Percentiles rank a stretch among this genome's conserved stretches.
Evolutionary conservation across 2,797 vertebrate genomes (phyloP).

Genomic region (Acrossocheilus fasciatus): DNA sequence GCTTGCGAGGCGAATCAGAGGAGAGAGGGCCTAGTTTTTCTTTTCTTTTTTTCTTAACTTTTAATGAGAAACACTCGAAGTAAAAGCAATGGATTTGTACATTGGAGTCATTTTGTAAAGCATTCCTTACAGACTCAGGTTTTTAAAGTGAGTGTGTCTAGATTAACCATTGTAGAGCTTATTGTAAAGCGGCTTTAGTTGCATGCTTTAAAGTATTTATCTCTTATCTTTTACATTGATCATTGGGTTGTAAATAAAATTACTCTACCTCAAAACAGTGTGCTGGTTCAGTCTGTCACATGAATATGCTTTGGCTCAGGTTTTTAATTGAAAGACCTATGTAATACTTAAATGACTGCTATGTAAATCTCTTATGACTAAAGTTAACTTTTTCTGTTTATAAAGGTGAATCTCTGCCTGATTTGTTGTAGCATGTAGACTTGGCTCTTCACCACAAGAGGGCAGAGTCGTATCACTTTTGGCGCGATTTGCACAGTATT

Average conservation of each 20-base stretch:
- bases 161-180: constrained; percentile 60
- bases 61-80: constrained; percentile 38
- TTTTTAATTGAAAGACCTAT: too few species aligned
- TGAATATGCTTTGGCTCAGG: neutral
- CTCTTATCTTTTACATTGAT: constrained; percentile 64
- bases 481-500: rapidly evolving
- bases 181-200: constrained; percentile 62
- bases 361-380: neutral
- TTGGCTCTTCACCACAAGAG: constrained; percentile 31
- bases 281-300: neutral
- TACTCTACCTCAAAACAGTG: constrained; percentile 70
- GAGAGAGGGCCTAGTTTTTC: constrained; percentile 56
- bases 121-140: constrained; percentile 73
- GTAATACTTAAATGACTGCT: rapidly evolving
- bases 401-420: neutral
- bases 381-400: too few species aligned
- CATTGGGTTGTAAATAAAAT: constrained; percentile 76
- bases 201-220: constrained; percentile 65
- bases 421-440: neutral
- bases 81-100: constrained; percentile 61
- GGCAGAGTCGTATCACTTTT: constrained; percentile 1
- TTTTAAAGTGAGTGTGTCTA: constrained; percentile 70
- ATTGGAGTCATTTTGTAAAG: constrained; percentile 67
- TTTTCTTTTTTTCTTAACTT: constrained; percentile 32
- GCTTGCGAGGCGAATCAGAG: constrained; percentile 60